Conservation (phyloP, 2,113 vertebrate genomes). For the Talpa occidentalis region DNA sequence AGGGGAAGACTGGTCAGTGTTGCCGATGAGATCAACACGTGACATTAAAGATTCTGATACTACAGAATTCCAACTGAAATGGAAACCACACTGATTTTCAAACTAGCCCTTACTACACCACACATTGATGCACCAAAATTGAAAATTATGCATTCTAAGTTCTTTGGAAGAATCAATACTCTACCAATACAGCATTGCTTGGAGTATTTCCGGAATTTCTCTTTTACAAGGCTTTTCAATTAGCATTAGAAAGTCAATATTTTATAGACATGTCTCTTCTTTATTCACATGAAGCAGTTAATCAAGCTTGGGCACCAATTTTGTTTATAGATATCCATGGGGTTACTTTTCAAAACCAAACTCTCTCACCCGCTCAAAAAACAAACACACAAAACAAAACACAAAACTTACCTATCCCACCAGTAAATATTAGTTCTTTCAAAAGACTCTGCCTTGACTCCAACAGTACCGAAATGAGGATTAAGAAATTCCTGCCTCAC, state of each 20-base stretch:
- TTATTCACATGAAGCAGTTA: background rate
- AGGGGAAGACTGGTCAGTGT: background rate
- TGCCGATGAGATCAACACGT: background rate
- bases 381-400: no score
- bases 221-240: background rate
- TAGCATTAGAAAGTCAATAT: background rate
- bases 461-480: background rate
- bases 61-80: background rate
- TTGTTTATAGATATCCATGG: background rate
- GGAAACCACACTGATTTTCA: background rate
- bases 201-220: background rate
- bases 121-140: background rate
- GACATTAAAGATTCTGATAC: background rate
- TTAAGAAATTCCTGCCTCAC: background rate
- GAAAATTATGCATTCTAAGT: background rate
- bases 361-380: background rate
- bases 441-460: background rate
- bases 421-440: constrained; percentile 3
- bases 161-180: background rate
- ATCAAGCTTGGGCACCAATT: background rate
- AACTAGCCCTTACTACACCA: background rate
- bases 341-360: background rate
- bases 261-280: background rate
- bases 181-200: background rate
- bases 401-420: background rate